Base-by-base conservation (phyloP, 2,888 invertebrate genomes). In the Frankliniella fusca region DNA sequence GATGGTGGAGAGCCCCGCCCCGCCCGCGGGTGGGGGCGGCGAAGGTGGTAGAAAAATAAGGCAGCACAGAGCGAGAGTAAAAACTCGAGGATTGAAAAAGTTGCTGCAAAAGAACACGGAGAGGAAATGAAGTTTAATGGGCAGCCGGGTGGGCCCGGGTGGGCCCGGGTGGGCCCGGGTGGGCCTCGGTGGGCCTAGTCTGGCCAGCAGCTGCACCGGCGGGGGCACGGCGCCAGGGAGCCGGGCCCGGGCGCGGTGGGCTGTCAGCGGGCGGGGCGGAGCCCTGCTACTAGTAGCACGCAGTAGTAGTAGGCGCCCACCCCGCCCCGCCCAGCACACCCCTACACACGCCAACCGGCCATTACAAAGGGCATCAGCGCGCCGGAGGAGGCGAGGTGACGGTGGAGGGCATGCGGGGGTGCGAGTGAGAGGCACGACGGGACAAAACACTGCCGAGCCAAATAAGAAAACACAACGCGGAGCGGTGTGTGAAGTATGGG, bases 11-110 rank as follows among this genome's bases (percentile, higher is more conserved):
- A 38, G 38, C 38, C 38, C 38, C 38, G 38, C 38, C 38, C 38
- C 38, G 38, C 38, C 38, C 38, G 38, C 3, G 38, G 38, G 38
- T 38, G 38, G 5, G 38, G 5, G 70, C 23, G 27, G 27, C 23
- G 70, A 76, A 12, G 27, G 70, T 12, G 23, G 70, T 0, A 23
- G 61, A 18, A 15, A 7, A n/a, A n/a, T 54, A 54, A 54, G 61
- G 61, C 38, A 38, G 38, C 38, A 38, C 38, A 38, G 54, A 38
- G 38, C 38, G 38, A 38, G 38, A 61, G 61, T n/a, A 76, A 76
- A 76, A 76, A 23, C 70, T 23, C 70, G 70, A 23, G 70, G 70
- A 76, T 76, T 76, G 70, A 76, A 76, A 76, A 76, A 76, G 70
- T 76, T 76, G 27, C 70, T 76, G 70, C 23, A 27, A 76, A 76